Evolutionary conservation across 2,888 invertebrate species (phyloP), one percentile per base, ranked within the genome.

Genomic region (Orchesella flavescens): DNA sequence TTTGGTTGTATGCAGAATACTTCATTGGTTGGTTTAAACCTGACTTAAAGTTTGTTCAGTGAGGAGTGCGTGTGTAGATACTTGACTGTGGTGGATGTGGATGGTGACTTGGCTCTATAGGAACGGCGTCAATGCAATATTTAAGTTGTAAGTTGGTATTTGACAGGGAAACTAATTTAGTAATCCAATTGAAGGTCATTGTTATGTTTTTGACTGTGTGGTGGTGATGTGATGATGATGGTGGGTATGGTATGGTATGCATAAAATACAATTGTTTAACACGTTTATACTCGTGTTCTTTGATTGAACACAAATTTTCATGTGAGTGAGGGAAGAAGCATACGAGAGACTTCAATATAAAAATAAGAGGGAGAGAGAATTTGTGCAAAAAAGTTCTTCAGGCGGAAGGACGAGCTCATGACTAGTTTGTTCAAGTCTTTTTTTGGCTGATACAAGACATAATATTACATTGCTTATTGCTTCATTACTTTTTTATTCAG

Each of bases 121-220:
- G n/a, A n/a, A n/a, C n/a, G n/a, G n/a, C n/a, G n/a, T n/a, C n/a
- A n/a, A 34, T 34, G 34, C 7, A 34, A 34, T 34, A n/a, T n/a
- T n/a, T n/a, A n/a, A n/a, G n/a, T n/a, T n/a, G 34, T 34, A 34
- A 34, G 34, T 63, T 24, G 23, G 12, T 23, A 21, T 66, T 17
- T 46, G 46, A 76, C 44, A 76, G 76, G 68, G 68, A 76, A 76
- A 66, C 59, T 57, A 71, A 57, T 73, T 66, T 55, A 66, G 61
- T 80, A 80, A 72, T 73, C 80, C 66, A 66, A 59, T 66, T 73
- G 80, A 80, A 80, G 80, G 80, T 80, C 80, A 55, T 17, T 55
- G 17, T 34, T 34, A 44, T 44, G 46, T 69, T 46, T 57, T 57
- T 57, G 57, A 9, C 34, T 34, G 34, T 34, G 34, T 34, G 34